phyloP scores from a whole-genome alignment of 2,797 vertebrate genomes.

The Amniataba percoides region DNA sequence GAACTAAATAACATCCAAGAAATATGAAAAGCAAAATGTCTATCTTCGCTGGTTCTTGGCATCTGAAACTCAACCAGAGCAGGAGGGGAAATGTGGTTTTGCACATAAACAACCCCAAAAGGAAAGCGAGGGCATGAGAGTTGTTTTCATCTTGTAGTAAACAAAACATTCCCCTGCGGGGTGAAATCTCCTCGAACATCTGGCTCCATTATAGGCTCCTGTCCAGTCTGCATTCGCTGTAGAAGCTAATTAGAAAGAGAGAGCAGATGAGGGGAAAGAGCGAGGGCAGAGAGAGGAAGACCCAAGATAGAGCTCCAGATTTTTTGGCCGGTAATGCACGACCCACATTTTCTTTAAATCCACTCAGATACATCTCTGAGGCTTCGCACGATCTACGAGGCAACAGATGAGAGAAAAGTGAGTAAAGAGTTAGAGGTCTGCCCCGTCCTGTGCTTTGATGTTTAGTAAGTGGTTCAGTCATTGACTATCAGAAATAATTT shows the following conservation, averaged over 20 bases:
- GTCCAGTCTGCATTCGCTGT: conserved; percentile 79
- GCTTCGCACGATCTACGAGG: conserved; percentile 34
- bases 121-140: conserved; percentile 69
- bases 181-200: conserved; percentile 83
- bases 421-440: conserved; percentile 6
- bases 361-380: conserved; percentile 48
- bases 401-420: conserved; percentile 36
- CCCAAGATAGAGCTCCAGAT: conserved; percentile 66
- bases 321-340: conserved; percentile 59
- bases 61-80: conserved; percentile 43
- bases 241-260: conserved; percentile 84
- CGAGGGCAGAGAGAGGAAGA: conserved; percentile 69
- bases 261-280: conserved; percentile 79
- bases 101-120: conserved; percentile 71
- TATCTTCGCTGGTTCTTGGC: conserved; percentile 49
- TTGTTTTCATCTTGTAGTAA: conserved; percentile 84
- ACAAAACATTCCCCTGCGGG: conserved; percentile 81
- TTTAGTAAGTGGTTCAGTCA: conserved; percentile 15
- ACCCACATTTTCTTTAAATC: conserved; percentile 71
- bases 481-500: conserved; percentile 2
- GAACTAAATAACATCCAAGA: conserved; percentile 17
- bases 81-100: conserved; percentile 42
- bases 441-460: conserved; percentile 7
- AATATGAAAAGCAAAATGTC: conserved; percentile 29
- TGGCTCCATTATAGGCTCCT: conserved; percentile 80